Base-by-base conservation (phyloP, 2,888 invertebrate genomes). In the Pseudanteris insignis region DNA sequence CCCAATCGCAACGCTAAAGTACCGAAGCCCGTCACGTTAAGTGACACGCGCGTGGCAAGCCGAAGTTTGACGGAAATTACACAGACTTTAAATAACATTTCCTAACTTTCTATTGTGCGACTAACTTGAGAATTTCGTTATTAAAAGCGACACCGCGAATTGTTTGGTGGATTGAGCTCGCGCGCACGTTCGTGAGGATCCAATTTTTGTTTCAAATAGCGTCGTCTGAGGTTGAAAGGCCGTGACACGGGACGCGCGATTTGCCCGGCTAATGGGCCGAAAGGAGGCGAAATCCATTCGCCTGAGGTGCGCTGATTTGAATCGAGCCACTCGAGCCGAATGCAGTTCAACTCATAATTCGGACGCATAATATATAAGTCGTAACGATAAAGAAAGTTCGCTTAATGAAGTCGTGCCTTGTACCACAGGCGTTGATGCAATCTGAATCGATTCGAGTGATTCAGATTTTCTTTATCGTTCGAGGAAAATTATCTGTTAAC, bases 51-150 rank as follows among this genome's bases (percentile, higher is more conserved):
- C 6, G 15, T n/a, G n/a, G 26, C 25, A 18, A n/a, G n/a, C n/a
- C 48, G 43, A 48, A 54, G 48, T 53, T 53, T 43, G 32, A 8
- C 30, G 37, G 18, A 60, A 54, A 60, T 36, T 60, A 37, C 34
- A 54, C 36, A 43, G 40, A 41, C 47, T 9, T 47, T 41, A 54
- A 54, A 61, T 48, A 53, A 47, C 48, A 48, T 54, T 54, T 48
- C 28, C 36, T 13, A 54, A 61, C 38, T 54, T 54, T 48, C 48
- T 38, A 48, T 61, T 50, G 60, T 29, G 29, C 33, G 25, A 43
- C 10, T 18, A 13, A 30, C 37, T 40, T 29, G 15, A 40, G 40
- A 46, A 55, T 47, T 55, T 40, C 21, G 18, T 41, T 40, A 55
- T 55, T 47, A 47, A 40, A 44, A 25, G 30, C 38, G 25, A 32